Conservation (phyloP, 1,140 invertebrate species). For the Zelostemma sp. region DNA sequence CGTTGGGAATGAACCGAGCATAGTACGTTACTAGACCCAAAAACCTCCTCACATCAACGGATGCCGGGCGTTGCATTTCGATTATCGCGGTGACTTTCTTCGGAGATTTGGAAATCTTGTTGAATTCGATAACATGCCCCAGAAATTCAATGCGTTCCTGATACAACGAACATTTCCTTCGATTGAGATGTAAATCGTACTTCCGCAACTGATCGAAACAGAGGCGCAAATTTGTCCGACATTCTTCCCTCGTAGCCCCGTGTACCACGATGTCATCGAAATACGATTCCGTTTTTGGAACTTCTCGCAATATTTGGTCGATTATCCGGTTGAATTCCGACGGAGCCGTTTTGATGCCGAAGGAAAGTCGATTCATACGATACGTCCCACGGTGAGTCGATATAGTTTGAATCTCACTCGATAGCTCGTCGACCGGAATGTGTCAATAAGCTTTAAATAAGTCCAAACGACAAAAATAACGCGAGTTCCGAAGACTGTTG, state of each 20-base stretch:
- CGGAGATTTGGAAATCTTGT: constrained; percentile 25
- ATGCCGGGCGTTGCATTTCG: constrained; percentile 40
- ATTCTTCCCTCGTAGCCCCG: constrained; percentile 40
- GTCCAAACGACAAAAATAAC: constrained; percentile 40
- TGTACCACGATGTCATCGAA: constrained; percentile 52
- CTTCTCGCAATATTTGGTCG: constrained; percentile 55
- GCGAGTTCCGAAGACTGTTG: constrained; percentile 28
- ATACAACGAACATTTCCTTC: constrained; percentile 19
- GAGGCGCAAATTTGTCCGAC: constrained; percentile 8
- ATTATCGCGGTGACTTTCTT: constrained; percentile 41
- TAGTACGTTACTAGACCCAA: constrained; percentile 59
- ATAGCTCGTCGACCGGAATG: constrained; percentile 42
- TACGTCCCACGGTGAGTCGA: constrained; percentile 58
- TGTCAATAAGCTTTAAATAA: constrained; percentile 54
- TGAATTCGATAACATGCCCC: constrained; percentile 38
- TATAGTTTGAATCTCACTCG: constrained; percentile 55
- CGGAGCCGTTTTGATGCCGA: constrained; percentile 68
- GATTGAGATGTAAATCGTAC: constrained; percentile 24
- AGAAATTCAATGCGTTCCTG: constrained; percentile 25
- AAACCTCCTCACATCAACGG: constrained; percentile 47
- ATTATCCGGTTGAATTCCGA: constrained; percentile 70
- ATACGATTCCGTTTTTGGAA: constrained; percentile 47
- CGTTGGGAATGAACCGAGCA: constrained; percentile 49
- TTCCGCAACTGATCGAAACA: constrained; percentile 17
- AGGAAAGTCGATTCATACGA: constrained; percentile 61